Evolutionary conservation across 1,140 invertebrate species (phyloP).

Genomic region (Lutraria rhynchaena): DNA sequence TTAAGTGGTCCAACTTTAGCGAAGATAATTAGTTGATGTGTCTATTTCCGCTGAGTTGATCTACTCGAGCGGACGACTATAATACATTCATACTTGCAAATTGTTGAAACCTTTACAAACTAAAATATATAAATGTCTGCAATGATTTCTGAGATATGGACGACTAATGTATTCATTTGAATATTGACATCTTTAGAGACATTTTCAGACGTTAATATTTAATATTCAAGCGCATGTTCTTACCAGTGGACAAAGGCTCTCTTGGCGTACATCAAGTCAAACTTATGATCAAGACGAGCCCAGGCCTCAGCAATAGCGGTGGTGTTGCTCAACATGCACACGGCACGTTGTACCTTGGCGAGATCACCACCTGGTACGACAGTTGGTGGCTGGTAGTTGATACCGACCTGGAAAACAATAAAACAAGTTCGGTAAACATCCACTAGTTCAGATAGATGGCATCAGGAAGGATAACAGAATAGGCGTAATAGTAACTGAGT

Average conservation of each 20-base stretch:
- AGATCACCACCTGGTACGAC: conserved; percentile 88
- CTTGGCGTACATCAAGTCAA: conserved; percentile 86
- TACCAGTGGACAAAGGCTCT: conserved; percentile 80
- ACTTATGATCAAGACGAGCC: conserved; percentile 85
- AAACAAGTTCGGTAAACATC: conserved; percentile 59
- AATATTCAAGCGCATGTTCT: no score
- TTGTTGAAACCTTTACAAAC: no score
- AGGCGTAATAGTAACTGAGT: conserved; percentile 87
- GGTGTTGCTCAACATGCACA: conserved; percentile 88
- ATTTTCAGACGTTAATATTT: no score
- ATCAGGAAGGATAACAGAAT: conserved; percentile 87
- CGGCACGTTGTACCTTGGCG: conserved; percentile 84
- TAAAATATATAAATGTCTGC: no score
- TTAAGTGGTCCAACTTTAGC: no score
- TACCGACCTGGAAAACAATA: conserved; percentile 68
- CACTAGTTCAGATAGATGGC: conserved; percentile 85
- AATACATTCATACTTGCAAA: no score
- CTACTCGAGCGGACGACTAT: no score
- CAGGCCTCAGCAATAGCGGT: conserved; percentile 90
- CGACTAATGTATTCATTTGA: no score
- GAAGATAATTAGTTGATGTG: no score
- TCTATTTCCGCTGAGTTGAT: no score
- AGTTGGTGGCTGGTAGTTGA: conserved; percentile 89
- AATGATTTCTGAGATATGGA: no score
- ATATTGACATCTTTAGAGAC: no score